phyloP scores from a whole-genome alignment of 2,797 vertebrate genomes.

The Champsocephalus esox region DNA sequence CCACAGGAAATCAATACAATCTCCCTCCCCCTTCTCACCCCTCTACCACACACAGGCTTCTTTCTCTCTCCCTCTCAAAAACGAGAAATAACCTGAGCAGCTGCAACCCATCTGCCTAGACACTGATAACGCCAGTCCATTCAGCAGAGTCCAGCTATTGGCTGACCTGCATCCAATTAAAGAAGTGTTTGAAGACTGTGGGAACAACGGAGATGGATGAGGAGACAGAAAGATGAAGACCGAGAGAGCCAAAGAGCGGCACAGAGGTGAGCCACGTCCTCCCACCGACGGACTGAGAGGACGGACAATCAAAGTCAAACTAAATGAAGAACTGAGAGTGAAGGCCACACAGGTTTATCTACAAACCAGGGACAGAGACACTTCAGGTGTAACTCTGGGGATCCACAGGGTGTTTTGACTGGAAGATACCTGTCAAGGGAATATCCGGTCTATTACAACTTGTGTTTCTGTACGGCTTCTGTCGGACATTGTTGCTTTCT shows the following conservation, averaged over 20 bases:
- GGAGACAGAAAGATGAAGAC: conserved; percentile 41
- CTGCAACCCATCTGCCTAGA: conserved; percentile 69
- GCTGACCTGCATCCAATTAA: conserved; percentile 77
- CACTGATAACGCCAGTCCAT: conserved; percentile 70
- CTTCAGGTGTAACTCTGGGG: conserved; percentile 24
- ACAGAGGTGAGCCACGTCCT: conserved; percentile 40
- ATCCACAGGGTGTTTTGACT: conserved; percentile 5
- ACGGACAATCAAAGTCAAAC: conserved; percentile 55
- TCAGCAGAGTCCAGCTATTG: conserved; percentile 70
- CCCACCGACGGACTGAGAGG: conserved; percentile 22
- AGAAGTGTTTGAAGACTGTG: conserved; percentile 65
- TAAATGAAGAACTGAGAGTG: conserved; percentile 28
- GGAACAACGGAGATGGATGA: conserved; percentile 59
- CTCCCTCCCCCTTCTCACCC: conserved; percentile 25
- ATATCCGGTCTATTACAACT: background rate
- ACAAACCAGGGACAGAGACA: conserved; percentile 9
- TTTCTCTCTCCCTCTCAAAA: conserved; percentile 25
- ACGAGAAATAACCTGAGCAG: conserved; percentile 67
- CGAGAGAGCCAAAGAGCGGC: conserved; percentile 31
- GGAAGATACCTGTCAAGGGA: background rate
- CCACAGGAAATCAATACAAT: conserved; percentile 71
- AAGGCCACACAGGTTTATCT: conserved; percentile 25
- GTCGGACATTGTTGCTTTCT: background rate
- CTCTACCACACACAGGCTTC: conserved; percentile 49
- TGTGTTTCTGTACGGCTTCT: background rate